phyloP scores from a whole-genome alignment of 2,888 invertebrate species.

The Oligia latruncula region DNA sequence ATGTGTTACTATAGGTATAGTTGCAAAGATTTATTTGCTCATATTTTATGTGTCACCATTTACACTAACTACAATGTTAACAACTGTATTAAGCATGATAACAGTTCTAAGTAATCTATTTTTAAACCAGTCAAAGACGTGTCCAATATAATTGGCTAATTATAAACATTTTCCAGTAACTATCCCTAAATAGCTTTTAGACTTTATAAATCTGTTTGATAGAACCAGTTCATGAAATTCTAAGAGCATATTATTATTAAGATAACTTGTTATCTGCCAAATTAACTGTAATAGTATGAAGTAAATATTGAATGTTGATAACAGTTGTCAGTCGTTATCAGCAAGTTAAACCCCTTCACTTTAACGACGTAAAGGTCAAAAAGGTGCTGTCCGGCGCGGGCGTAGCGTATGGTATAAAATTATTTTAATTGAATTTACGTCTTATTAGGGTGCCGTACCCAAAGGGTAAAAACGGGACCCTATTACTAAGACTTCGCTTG shows the following conservation, averaged over 20 bases:
- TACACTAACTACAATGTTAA: neutral
- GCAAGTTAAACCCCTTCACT: slow-evolving; percentile 24
- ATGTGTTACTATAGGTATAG: no score
- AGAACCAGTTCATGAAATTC: slow-evolving; percentile 32
- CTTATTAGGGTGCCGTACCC: no score
- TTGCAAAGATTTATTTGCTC: neutral
- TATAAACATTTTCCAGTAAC: neutral
- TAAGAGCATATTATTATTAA: slow-evolving; percentile 3
- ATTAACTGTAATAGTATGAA: slow-evolving; percentile 31
- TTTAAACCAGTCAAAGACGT: slow-evolving; percentile 2
- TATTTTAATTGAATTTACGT: no score
- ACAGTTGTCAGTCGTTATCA: slow-evolving; percentile 17
- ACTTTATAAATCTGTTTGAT: slow-evolving; percentile 7
- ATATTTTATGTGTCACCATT: neutral
- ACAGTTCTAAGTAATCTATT: neutral
- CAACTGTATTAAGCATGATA: no score
- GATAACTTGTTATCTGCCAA: slow-evolving; percentile 33
- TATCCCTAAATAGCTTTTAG: neutral
- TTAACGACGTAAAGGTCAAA: slow-evolving; percentile 3
- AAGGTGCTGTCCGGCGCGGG: neutral
- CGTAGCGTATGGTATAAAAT: no score
- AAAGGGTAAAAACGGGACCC: no score
- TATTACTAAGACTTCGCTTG: no score
- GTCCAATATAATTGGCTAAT: slow-evolving; percentile 8
- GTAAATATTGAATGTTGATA: slow-evolving; percentile 29